Percentiles rank a stretch among this genome's conserved stretches.
Evolutionary conservation across 2,797 vertebrate species (phyloP).

Genomic region (Yasuhikotakia modesta): DNA sequence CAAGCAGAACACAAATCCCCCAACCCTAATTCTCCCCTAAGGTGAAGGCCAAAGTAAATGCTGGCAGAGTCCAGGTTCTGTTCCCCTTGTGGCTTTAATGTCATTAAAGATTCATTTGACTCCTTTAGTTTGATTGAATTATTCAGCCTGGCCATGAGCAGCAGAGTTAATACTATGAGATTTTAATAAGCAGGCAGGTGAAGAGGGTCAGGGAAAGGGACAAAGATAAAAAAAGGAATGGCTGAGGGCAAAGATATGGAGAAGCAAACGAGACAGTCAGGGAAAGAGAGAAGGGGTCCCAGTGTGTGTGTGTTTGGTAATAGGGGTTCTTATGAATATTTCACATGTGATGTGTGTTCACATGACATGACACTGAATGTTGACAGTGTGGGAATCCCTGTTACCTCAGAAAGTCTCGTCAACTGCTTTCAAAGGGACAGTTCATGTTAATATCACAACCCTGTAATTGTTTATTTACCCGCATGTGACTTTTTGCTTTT

Average conservation of each 20-base stretch:
- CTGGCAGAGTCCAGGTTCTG: slow-evolving; percentile 61
- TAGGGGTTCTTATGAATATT: slow-evolving; percentile 58
- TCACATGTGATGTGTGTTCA: slow-evolving; percentile 29
- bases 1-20: slow-evolving; percentile 59
- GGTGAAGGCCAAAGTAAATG: slow-evolving; percentile 58
- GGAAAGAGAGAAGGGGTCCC: slow-evolving; percentile 20
- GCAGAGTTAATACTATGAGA: slow-evolving; percentile 78
- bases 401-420: slow-evolving; percentile 11
- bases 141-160: slow-evolving; percentile 74
- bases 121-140: slow-evolving; percentile 79
- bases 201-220: slow-evolving; percentile 41
- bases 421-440: not conserved
- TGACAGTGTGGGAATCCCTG: slow-evolving; percentile 38
- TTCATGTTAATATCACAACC: not conserved
- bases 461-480: too few species aligned
- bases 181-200: slow-evolving; percentile 80
- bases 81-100: slow-evolving; percentile 73
- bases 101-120: slow-evolving; percentile 79
- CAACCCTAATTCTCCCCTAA: slow-evolving; percentile 51
- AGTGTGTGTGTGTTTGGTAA: slow-evolving; percentile 47
- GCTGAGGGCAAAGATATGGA: not conserved
- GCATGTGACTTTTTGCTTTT: not conserved
- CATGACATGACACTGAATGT: slow-evolving; percentile 23
- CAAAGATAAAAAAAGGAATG: not conserved
- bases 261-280: not conserved